Evolutionary conservation across 2,113 vertebrate genomes (phyloP).

Genomic region (Pogona vitticeps): DNA sequence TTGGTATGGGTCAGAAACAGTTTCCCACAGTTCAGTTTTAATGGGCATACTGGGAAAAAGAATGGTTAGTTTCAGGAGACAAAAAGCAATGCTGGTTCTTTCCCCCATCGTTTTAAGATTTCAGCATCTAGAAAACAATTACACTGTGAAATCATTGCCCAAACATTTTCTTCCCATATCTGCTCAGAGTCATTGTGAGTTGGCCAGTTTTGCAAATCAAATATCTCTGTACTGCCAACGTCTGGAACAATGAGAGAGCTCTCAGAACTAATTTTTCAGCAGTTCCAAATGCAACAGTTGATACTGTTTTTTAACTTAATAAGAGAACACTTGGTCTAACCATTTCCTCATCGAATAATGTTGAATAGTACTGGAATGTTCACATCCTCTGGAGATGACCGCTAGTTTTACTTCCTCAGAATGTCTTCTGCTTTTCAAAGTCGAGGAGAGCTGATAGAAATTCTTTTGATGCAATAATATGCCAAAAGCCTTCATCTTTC

Average conservation of each 20-base stretch:
- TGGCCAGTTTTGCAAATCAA: constrained; percentile 63
- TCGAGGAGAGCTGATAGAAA: constrained; percentile 18
- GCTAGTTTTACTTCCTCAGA: constrained; percentile 12
- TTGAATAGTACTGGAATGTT: constrained; percentile 29
- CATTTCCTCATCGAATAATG: constrained; percentile 37
- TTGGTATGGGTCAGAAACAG: neutral
- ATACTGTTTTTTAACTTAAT: constrained; percentile 33
- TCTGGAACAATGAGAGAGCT: constrained; percentile 51
- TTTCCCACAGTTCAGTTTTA: neutral
- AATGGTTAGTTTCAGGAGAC: constrained; percentile 29
- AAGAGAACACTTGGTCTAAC: constrained; percentile 53
- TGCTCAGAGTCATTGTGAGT: constrained; percentile 52
- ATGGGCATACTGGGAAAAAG: too few relatives aligned
- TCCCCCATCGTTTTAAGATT: constrained; percentile 18
- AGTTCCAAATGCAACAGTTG: constrained; percentile 50
- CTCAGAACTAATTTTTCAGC: constrained; percentile 56
- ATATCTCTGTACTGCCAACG: constrained; percentile 65
- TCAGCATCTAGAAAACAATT: constrained; percentile 49
- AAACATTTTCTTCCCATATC: constrained; percentile 27
- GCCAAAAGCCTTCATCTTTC: constrained; percentile 27
- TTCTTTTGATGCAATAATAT: neutral
- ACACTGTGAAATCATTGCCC: constrained; percentile 9
- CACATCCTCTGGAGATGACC: constrained; percentile 25
- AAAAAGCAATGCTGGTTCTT: constrained; percentile 39
- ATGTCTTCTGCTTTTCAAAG: neutral